Percentiles rank a stretch among this genome's conserved stretches.
Conservation (phyloP, 2,797 vertebrate genomes). For the Pristis pectinata region DNA sequence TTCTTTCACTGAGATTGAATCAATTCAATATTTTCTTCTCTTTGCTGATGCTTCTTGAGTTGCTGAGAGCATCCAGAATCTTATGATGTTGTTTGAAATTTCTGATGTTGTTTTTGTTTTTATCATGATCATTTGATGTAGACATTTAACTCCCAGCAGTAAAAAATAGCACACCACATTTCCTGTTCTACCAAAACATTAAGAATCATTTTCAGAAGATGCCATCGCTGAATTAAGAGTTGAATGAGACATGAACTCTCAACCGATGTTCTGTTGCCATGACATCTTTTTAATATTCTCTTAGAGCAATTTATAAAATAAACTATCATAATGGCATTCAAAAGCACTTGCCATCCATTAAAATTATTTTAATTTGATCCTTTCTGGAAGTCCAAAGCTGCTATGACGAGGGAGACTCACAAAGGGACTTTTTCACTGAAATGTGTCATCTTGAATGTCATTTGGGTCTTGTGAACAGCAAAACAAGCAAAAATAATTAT, state of each 20-base stretch:
- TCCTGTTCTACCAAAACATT: neutral
- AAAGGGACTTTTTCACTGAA: neutral
- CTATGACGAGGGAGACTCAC: neutral
- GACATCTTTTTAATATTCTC: neutral
- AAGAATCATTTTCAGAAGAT: neutral
- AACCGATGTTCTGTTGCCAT: constrained; percentile 6
- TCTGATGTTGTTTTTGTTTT: neutral
- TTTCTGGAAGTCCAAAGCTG: neutral
- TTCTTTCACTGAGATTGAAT: neutral
- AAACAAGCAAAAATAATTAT: neutral
- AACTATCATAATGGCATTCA: neutral
- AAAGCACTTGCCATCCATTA: neutral
- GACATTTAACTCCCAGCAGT: neutral
- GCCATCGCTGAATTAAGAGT: neutral
- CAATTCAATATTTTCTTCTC: neutral
- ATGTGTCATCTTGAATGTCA: neutral
- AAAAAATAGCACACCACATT: neutral
- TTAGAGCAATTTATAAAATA: neutral
- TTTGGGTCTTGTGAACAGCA: neutral
- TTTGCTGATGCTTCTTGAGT: neutral
- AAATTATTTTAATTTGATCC: neutral
- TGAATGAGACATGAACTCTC: neutral
- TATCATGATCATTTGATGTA: neutral
- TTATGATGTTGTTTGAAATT: neutral
- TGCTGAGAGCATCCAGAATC: neutral